Evolutionary conservation across 2,888 invertebrate genomes (phyloP).

Genomic region (Morpho deidamia): DNA sequence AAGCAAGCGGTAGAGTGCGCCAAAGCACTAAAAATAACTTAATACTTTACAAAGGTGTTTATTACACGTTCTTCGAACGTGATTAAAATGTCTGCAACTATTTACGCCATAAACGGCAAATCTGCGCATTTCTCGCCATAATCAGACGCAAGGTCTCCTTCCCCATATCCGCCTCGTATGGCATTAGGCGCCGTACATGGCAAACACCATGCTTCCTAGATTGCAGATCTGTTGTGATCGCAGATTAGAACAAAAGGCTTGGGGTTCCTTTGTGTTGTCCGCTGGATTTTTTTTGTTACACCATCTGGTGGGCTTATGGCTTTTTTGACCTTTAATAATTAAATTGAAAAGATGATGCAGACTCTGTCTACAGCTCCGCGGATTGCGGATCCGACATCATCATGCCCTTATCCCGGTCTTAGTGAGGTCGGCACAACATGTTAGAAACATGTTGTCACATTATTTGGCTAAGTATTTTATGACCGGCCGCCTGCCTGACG

Average conservation of each 20-base stretch:
- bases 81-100: slow-evolving; percentile 13
- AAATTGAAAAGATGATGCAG: no score
- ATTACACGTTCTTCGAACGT: slow-evolving; percentile 15
- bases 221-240: slow-evolving; percentile 8
- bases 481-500: no score
- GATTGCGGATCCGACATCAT: no score
- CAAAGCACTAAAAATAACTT: no score
- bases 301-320: slow-evolving; percentile 10
- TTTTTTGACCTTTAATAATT: no score
- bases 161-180: slow-evolving; percentile 11
- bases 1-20: no score
- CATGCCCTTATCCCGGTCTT: no score
- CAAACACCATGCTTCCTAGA: slow-evolving; percentile 29
- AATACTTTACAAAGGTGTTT: background rate
- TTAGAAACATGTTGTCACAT: no score
- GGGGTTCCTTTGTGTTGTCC: slow-evolving; percentile 1
- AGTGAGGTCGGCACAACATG: no score
- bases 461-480: no score
- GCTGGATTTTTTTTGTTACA: background rate
- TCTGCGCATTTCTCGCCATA: slow-evolving; percentile 28
- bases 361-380: no score
- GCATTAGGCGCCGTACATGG: slow-evolving; percentile 23
- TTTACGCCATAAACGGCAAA: slow-evolving; percentile 22
- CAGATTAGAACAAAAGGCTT: slow-evolving; percentile 3
- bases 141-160: slow-evolving; percentile 14